Conservation (phyloP, 2,888 invertebrate species). For the Hypena proboscidalis region DNA sequence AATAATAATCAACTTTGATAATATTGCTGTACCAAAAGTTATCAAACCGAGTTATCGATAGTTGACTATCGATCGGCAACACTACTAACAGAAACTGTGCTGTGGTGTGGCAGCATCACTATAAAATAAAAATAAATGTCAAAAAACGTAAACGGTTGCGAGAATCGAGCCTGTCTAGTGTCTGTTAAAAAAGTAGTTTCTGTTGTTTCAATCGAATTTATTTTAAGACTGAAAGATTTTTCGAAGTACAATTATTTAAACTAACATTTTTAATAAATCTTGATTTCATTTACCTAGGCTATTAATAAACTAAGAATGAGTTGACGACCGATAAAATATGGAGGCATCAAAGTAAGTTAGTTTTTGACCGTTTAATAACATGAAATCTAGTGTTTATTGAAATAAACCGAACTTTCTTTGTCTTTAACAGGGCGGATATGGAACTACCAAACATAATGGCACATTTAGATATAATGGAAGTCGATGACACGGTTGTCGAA, state of each 20-base stretch:
- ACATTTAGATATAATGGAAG: conserved; percentile 77
- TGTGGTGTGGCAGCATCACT: too few species aligned
- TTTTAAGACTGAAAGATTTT: background rate
- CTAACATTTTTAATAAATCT: background rate
- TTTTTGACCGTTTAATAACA: conserved; percentile 4
- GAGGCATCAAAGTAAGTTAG: conserved; percentile 56
- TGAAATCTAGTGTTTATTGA: conserved; percentile 1
- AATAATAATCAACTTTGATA: too few species aligned
- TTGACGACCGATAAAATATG: conserved; percentile 41
- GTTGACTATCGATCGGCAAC: too few species aligned
- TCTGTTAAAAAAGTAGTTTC: too few species aligned
- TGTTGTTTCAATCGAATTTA: conserved; percentile 6
- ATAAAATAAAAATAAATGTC: too few species aligned
- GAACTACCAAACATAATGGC: conserved; percentile 80
- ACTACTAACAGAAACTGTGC: too few species aligned
- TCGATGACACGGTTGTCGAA: conserved; percentile 51
- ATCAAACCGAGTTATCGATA: too few species aligned
- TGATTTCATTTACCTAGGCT: background rate
- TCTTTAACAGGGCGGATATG: conserved; percentile 63
- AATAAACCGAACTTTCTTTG: background rate
- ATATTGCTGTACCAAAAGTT: too few species aligned
- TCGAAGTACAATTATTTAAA: background rate
- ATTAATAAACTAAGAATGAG: conserved; percentile 10
- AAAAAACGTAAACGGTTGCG: too few species aligned
- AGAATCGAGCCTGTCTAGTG: too few species aligned